Conservation (phyloP, 2,113 vertebrate species). For the Leptodactylus fuscus region DNA sequence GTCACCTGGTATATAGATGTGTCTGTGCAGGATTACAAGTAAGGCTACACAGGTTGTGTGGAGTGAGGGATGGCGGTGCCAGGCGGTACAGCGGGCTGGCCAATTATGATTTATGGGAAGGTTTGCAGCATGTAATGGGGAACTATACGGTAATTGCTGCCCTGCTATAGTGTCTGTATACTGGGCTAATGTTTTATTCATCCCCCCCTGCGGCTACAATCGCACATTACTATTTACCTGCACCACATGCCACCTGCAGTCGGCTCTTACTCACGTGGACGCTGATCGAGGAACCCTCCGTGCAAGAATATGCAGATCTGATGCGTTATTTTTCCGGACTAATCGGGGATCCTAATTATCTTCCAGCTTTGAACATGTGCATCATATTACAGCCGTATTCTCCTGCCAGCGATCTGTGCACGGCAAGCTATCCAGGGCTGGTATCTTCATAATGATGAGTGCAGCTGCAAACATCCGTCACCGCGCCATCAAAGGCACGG, state of each 20-base stretch:
- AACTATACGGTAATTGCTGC: not conserved
- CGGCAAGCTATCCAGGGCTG: not conserved
- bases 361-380: conserved; percentile 16
- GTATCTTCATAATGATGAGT: not conserved
- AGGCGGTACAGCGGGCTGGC: not conserved
- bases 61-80: not conserved
- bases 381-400: not conserved
- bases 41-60: no score
- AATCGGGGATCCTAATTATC: not conserved
- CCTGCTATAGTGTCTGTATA: not conserved
- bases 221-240: not conserved
- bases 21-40: no score
- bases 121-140: not conserved
- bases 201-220: not conserved
- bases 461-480: not conserved
- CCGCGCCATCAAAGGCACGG: not conserved
- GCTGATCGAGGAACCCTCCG: no score
- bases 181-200: not conserved
- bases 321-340: not conserved
- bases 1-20: no score
- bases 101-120: not conserved
- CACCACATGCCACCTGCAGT: not conserved
- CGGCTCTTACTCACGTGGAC: not conserved
- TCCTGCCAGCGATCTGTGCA: not conserved
- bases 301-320: no score